These are phyloP conservation scores for Plumapathes pennacea DNA, from an alignment of 92 coral and sea anemone species.

Conservation along the genomic window DNA sequence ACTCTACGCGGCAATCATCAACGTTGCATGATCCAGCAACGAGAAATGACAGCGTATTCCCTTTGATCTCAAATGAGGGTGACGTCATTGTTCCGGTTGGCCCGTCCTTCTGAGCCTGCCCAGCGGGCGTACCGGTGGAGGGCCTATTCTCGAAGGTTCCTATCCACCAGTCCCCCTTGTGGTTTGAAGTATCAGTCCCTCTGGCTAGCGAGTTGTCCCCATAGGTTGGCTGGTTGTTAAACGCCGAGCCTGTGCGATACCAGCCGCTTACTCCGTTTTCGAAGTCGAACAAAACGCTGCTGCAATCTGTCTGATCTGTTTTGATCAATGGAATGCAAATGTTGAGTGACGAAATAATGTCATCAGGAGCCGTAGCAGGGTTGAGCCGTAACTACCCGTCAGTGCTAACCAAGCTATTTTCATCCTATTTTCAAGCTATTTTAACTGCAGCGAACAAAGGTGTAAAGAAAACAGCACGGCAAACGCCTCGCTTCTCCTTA, in stretches of 20 bases:
- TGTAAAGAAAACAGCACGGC: no score
- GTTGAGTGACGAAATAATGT: constrained; percentile 12
- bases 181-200: background rate
- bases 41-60: no score
- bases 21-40: no score
- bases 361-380: no score
- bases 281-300: background rate
- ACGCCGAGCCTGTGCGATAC: background rate
- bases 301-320: background rate
- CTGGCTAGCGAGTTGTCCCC: background rate
- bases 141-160: constrained; percentile 41
- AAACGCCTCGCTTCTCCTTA: no score
- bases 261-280: background rate
- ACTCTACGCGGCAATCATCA: no score
- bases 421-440: no score
- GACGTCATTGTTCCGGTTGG: no score
- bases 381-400: no score
- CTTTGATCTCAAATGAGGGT: no score
- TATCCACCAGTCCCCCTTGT: constrained; percentile 13
- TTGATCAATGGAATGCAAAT: constrained; percentile 5
- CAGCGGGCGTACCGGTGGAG: constrained; percentile 10
- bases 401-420: no score
- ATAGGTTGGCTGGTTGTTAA: background rate
- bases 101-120: constrained; percentile 22
- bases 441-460: no score